Base-by-base conservation (phyloP, 2,797 vertebrate genomes). In the Alauda arvensis region DNA sequence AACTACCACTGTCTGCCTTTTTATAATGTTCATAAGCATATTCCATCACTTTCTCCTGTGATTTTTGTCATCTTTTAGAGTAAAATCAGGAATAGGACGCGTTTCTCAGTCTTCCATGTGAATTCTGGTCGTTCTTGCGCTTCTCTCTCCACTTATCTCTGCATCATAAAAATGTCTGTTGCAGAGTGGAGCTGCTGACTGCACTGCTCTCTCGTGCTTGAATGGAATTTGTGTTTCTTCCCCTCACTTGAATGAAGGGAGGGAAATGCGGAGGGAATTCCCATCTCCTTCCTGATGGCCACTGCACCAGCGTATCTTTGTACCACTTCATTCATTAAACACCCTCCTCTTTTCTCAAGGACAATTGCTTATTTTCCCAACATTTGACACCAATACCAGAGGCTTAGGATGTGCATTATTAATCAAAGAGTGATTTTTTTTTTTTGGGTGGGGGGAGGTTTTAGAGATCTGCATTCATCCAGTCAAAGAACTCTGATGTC, bases 371-470 rank as follows among this genome's bases (percentile, higher is more conserved):
- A 8, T 63, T 82, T 70, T 57, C 23, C 8, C 7, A 34, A 25
- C 0, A 8, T 18, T 24, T 16, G 3, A 3, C 3, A 1, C 13
- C 6, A 7, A 12, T 43, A 14, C 18, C 23, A 75, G 48, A 51
- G 21, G 11, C 13, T 63, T 19, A 4, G 2, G 18, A 12, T 57
- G 6, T 1, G 3, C 20, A 14, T 77, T 65, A 39, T 37, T 52
- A 52, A 5, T 18, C 14, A 53, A 52, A 74, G 7, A 31, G 19
- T 6, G 16, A 14, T 37, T 69, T 82, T 82, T 76, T 57, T 37
- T 37, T 37, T 37, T 37, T 37, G 9, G 37, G 10, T 40, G 40
- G 40, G 40, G 40, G 14, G 5, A 10, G 1, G 5, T 34, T 61
- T 5, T 28, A 34, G 18, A 20, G 8, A 39, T 71, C 21, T 51